phyloP scores from a whole-genome alignment of 2,797 vertebrate genomes.

The Alosa sapidissima region DNA sequence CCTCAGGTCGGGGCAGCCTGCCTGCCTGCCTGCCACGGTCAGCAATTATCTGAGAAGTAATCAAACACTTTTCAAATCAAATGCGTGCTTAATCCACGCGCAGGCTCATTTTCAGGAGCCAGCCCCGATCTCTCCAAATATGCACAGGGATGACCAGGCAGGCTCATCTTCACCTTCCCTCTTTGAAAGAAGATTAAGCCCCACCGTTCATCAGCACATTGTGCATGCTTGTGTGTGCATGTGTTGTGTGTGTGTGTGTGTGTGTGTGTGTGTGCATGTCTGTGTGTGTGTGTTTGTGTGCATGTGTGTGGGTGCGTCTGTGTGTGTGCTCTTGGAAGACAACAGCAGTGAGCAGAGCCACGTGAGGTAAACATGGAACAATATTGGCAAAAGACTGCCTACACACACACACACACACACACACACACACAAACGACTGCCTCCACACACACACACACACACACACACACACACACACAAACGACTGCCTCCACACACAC shows the following conservation, averaged over 20 bases:
- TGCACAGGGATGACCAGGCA: conserved; percentile 39
- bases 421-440: too few species aligned
- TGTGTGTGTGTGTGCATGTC: not conserved
- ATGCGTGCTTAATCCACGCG: conserved; percentile 54
- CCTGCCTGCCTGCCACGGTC: not conserved
- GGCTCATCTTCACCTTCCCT: conserved; percentile 49
- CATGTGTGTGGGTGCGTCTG: not conserved
- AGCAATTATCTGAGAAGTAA: conserved; percentile 25
- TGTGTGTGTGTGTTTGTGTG: not conserved
- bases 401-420: too few species aligned
- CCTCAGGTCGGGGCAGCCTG: not conserved
- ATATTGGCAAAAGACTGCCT: conserved; percentile 31
- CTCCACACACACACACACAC: too few species aligned
- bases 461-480: too few species aligned
- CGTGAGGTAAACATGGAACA: conserved; percentile 20
- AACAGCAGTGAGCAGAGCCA: conserved; percentile 20
- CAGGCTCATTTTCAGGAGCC: conserved; percentile 44
- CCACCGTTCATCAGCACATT: conserved; percentile 37
- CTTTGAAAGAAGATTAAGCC: conserved; percentile 50
- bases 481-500: too few species aligned
- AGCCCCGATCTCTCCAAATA: conserved; percentile 37
- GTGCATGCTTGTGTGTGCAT: not conserved
- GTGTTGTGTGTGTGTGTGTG: not conserved
- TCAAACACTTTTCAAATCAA: conserved; percentile 58
- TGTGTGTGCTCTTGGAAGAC: not conserved